These are phyloP conservation scores for Montipora cactus DNA, from an alignment of 64 coral and sea anemone genomes.

Conservation along the genomic window DNA sequence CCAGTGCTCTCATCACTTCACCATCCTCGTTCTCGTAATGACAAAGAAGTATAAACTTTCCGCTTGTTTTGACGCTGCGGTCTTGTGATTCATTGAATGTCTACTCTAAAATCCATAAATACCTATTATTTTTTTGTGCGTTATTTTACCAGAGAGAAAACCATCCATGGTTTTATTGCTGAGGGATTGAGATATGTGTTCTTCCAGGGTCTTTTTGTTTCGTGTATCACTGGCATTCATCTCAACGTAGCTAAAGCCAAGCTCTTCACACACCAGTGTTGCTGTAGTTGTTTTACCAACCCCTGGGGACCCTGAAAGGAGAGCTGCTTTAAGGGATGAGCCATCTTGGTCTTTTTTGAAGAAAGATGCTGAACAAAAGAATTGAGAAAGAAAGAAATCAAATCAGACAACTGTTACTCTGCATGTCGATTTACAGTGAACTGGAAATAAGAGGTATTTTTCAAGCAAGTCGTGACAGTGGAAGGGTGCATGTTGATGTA, in stretches of 20 bases:
- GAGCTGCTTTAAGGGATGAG: slow-evolving; percentile 77
- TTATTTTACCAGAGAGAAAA: slow-evolving; percentile 60
- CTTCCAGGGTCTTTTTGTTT: slow-evolving; percentile 91
- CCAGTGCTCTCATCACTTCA: no score
- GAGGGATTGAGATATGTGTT: slow-evolving; percentile 70
- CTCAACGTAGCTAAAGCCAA: slow-evolving; percentile 90
- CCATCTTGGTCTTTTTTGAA: slow-evolving; percentile 94
- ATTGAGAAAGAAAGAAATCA: neutral
- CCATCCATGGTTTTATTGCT: slow-evolving; percentile 94
- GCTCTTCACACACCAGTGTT: slow-evolving; percentile 88
- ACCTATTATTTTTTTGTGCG: no score
- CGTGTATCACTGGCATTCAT: slow-evolving; percentile 97
- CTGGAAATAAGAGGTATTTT: neutral
- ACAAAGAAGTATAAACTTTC: no score
- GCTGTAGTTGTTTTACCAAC: slow-evolving; percentile 98
- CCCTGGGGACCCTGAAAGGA: slow-evolving; percentile 88
- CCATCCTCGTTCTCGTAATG: no score
- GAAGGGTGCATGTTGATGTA: no score
- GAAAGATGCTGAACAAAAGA: slow-evolving; percentile 66
- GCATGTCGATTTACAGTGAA: no score
- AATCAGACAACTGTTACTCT: no score
- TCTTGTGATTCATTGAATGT: no score
- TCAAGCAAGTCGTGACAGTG: no score
- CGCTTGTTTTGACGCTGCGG: no score
- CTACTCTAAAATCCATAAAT: no score